Evolutionary conservation across 2,113 vertebrate genomes (phyloP).

Genomic region (Petromus typicus): DNA sequence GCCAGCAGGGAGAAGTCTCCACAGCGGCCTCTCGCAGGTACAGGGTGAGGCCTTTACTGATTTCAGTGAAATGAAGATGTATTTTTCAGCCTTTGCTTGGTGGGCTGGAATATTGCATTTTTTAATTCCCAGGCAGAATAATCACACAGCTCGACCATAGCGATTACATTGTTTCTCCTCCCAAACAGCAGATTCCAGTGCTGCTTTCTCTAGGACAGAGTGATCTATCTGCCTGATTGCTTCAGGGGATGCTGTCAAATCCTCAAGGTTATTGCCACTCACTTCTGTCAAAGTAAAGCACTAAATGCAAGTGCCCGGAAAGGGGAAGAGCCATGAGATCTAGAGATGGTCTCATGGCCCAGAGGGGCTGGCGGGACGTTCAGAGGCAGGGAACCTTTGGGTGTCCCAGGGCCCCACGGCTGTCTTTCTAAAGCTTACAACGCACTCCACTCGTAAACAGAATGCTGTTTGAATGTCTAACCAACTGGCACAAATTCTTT

Average conservation of each 20-base stretch:
- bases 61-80: not conserved
- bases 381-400: not conserved
- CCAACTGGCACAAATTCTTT: rapidly evolving
- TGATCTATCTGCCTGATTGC: too few relatives aligned
- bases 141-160: not conserved
- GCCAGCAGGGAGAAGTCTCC: not conserved
- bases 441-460: not conserved
- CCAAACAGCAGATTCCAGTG: too few relatives aligned
- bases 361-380: too few relatives aligned
- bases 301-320: not conserved
- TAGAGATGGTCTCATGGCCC: not conserved
- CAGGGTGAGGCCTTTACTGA: not conserved
- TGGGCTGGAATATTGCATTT: not conserved
- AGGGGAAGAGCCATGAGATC: not conserved
- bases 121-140: not conserved
- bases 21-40: not conserved
- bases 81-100: not conserved
- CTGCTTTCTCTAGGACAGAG: not conserved
- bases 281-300: not conserved
- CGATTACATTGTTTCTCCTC: not conserved
- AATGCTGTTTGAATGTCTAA: not conserved
- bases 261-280: not conserved
- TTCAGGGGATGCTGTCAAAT: not conserved
- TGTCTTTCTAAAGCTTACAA: not conserved
- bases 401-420: not conserved